These are phyloP conservation scores for Bubo blakistoni DNA, from an alignment of 2,113 vertebrate genomes.

Conservation along the genomic window DNA sequence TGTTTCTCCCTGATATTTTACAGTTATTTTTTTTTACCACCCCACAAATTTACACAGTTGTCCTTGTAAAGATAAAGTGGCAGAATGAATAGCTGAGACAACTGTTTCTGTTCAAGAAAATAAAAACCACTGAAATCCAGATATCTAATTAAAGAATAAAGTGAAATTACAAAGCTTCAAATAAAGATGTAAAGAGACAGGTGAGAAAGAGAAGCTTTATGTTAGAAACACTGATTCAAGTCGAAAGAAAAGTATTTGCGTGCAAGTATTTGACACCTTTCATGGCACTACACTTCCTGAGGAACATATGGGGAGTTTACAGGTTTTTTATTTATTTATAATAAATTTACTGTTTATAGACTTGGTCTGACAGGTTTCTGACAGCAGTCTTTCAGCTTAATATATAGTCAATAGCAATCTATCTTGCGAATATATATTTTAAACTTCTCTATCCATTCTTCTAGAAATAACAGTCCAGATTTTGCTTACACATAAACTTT, in stretches of 20 bases:
- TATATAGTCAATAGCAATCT: slow-evolving; percentile 17
- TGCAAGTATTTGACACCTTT: background rate
- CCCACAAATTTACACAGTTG: background rate
- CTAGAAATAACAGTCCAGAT: background rate
- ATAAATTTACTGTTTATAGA: background rate
- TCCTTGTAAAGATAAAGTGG: background rate
- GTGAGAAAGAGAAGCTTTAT: background rate
- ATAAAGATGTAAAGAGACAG: background rate
- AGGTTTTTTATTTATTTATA: background rate
- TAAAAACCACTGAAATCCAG: background rate
- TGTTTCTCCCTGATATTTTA: background rate
- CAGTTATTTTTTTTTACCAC: background rate
- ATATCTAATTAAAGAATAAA: background rate
- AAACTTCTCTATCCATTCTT: background rate
- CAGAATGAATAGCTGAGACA: background rate
- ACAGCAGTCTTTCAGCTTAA: slow-evolving; percentile 31
- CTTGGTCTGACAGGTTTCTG: background rate
- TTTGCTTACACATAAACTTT: background rate
- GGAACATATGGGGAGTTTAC: background rate
- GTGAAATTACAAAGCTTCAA: background rate
- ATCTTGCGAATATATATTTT: background rate
- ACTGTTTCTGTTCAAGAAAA: background rate
- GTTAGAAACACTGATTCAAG: background rate
- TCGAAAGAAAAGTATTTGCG: background rate
- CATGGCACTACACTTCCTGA: background rate